phyloP scores from a whole-genome alignment of 2,888 invertebrate genomes.

The Catocala nupta region DNA sequence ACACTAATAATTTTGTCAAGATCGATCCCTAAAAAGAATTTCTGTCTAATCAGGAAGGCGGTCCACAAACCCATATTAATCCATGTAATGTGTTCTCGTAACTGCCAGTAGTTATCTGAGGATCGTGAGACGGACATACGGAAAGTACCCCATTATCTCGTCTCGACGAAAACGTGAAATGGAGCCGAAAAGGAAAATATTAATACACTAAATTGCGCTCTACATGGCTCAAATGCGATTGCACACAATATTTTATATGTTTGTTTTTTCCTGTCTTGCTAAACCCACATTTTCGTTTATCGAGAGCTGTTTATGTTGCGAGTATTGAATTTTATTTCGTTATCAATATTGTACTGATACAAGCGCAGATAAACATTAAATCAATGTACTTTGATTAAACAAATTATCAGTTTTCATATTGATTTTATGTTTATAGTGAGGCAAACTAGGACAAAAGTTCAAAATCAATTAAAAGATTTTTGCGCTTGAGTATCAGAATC shows the following conservation, averaged over 20 bases:
- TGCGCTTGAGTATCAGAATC: too few species aligned
- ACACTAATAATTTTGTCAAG: slow-evolving; percentile 7
- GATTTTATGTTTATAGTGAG: too few species aligned
- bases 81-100: slow-evolving; percentile 38
- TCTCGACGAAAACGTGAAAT: slow-evolving; percentile 30
- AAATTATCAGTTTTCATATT: too few species aligned
- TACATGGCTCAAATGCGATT: slow-evolving; percentile 1
- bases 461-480: too few species aligned
- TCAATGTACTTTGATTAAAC: too few species aligned
- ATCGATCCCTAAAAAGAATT: slow-evolving; percentile 15
- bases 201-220: slow-evolving; percentile 23
- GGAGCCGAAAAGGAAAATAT: slow-evolving; percentile 32
- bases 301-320: too few species aligned
- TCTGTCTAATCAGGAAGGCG: slow-evolving; percentile 21
- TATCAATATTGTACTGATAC: too few species aligned
- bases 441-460: too few species aligned
- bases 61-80: slow-evolving; percentile 40
- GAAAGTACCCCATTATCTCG: slow-evolving; percentile 42
- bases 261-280: too few species aligned
- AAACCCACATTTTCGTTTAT: too few species aligned
- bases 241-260: too few species aligned
- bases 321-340: neutral
- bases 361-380: too few species aligned
- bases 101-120: slow-evolving; percentile 15
- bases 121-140: slow-evolving; percentile 23